Percentiles rank a stretch among this genome's conserved stretches.
These are phyloP conservation scores for Macroglossus sobrinus DNA, from an alignment of 2,113 vertebrate genomes.

Conservation along the genomic window DNA sequence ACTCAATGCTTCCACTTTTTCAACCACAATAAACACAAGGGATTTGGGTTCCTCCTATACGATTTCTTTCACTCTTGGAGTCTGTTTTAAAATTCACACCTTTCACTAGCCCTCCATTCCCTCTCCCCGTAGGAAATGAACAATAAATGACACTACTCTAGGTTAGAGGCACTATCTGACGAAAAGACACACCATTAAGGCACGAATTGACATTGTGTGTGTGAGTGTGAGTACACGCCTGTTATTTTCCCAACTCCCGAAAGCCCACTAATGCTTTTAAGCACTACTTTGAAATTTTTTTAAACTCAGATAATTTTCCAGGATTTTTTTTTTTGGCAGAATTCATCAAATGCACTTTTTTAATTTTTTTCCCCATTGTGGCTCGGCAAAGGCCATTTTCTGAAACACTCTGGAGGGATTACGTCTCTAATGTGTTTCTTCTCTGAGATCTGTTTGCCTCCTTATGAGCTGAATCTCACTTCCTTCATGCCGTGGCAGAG, in stretches of 20 bases:
- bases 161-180: neutral
- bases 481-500: constrained; percentile 51
- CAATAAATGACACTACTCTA: neutral
- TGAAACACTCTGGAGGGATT: constrained; percentile 73
- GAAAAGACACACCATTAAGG: neutral
- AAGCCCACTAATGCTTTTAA: constrained; percentile 72
- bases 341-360: constrained; percentile 62
- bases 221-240: rapidly evolving
- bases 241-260: neutral
- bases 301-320: constrained; percentile 75
- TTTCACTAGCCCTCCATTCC: neutral
- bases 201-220: neutral
- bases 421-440: constrained; percentile 72
- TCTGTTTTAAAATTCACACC: constrained; percentile 25
- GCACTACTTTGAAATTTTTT: constrained; percentile 60
- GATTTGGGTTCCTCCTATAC: neutral
- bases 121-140: neutral
- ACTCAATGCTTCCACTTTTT: neutral
- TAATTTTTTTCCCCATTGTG: constrained; percentile 41
- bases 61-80: neutral
- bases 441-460: constrained; percentile 67
- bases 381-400: constrained; percentile 79
- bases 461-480: constrained; percentile 64
- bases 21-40: neutral
- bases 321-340: constrained; percentile 66